phyloP scores from a whole-genome alignment of 2,797 vertebrate species.

The Fistularia commersonii region DNA sequence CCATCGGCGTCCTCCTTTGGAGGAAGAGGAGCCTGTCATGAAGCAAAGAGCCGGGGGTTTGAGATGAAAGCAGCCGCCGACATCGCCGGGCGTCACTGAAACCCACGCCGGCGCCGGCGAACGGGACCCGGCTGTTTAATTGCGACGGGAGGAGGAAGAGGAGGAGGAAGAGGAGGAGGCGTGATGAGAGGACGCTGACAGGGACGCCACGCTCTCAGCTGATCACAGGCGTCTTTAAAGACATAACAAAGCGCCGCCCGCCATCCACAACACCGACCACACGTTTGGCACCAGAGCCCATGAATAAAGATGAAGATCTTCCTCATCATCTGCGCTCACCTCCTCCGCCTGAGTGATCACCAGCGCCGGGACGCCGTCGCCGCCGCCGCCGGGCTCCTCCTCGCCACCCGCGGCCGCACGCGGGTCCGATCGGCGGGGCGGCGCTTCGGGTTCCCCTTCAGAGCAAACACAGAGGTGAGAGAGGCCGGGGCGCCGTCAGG shows the following conservation, averaged over 20 bases:
- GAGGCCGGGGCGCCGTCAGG: too few relatives aligned
- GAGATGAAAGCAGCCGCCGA: constrained; percentile 21
- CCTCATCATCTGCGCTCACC: constrained; percentile 65
- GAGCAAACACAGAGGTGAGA: too few relatives aligned
- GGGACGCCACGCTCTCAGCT: too few relatives aligned
- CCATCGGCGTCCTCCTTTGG: too few relatives aligned
- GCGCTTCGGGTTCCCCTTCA: too few relatives aligned
- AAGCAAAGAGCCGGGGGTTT: constrained; percentile 5
- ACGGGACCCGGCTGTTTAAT: constrained; percentile 40
- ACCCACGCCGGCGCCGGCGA: constrained; percentile 11
- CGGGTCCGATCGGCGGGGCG: too few relatives aligned
- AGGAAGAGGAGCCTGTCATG: constrained; percentile 11
- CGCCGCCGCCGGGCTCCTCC: constrained; percentile 11
- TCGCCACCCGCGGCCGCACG: too few relatives aligned
- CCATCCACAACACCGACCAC: too few relatives aligned
- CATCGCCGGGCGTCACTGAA: constrained; percentile 16
- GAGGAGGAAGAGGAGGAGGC: too few relatives aligned
- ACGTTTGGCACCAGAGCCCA: constrained; percentile 2
- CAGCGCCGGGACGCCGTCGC: constrained; percentile 33
- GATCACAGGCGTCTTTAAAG: too few relatives aligned
- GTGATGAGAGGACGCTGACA: too few relatives aligned
- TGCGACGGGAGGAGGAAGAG: background rate
- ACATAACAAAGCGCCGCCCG: too few relatives aligned
- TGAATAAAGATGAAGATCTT: constrained; percentile 65
- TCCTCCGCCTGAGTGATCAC: constrained; percentile 62